phyloP scores from a whole-genome alignment of 2,888 invertebrate species.

The Pogonocherus hispidulus region DNA sequence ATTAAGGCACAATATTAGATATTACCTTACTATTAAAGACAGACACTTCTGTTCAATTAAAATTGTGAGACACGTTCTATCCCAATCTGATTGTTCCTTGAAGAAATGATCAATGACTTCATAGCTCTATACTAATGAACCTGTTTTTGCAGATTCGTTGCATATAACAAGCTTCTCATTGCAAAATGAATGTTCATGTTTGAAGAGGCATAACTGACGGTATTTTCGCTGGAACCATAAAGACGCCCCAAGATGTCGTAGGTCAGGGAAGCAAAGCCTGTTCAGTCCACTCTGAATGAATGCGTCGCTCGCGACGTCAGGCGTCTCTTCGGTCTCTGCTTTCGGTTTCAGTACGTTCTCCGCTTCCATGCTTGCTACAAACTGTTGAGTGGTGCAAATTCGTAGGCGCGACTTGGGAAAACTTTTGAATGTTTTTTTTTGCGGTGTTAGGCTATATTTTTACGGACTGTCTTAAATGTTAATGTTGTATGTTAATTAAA shows the following conservation, averaged over 20 bases:
- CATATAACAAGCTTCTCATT: no score
- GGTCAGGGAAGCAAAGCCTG: conserved; percentile 41
- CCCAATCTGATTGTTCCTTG: no score
- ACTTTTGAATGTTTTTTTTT: conserved; percentile 18
- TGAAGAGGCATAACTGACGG: no score
- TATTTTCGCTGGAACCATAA: background rate
- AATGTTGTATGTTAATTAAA: background rate
- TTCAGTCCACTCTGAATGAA: conserved; percentile 31
- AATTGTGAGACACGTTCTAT: no score
- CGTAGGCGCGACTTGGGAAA: conserved; percentile 24
- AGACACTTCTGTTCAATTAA: no score
- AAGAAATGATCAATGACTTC: no score
- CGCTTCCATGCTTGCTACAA: conserved; percentile 44
- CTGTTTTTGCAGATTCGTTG: no score
- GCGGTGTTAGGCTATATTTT: background rate
- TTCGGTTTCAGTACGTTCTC: conserved; percentile 54
- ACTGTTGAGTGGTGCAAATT: conserved; percentile 16
- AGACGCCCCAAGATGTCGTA: conserved; percentile 46
- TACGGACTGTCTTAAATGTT: background rate
- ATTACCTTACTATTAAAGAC: no score
- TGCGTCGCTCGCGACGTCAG: conserved; percentile 51
- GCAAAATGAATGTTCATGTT: no score
- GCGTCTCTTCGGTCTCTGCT: conserved; percentile 40
- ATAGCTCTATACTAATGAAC: no score
- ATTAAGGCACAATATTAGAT: no score